phyloP scores from a whole-genome alignment of 2,797 vertebrate species.

The Oreonectes daqikongensis region DNA sequence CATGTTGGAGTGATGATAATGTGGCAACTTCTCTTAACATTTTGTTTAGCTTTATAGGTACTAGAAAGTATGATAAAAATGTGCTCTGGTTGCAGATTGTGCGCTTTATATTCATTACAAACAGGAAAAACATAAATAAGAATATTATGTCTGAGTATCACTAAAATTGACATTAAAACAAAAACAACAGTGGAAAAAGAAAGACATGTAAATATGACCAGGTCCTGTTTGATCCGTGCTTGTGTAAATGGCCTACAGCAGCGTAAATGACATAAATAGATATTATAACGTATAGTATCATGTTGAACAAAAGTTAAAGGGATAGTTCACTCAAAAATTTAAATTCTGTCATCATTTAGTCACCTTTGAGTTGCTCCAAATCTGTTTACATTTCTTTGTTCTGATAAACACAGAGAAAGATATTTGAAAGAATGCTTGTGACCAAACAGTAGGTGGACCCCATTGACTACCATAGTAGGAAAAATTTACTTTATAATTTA shows the following conservation, averaged over 20 bases:
- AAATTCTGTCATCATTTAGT: no score
- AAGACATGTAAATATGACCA: not conserved
- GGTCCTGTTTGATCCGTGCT: constrained; percentile 8
- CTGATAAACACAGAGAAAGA: no score
- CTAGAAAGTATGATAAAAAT: not conserved
- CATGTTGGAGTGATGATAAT: not conserved
- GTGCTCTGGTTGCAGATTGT: constrained; percentile 20
- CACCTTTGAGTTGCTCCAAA: no score
- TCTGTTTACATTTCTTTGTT: no score
- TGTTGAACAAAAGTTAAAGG: not conserved
- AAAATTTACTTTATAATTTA: no score
- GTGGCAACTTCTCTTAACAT: not conserved
- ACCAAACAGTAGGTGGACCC: no score
- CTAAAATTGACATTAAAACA: constrained; percentile 9
- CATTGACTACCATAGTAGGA: no score
- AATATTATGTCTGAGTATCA: constrained; percentile 34
- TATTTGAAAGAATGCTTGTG: no score
- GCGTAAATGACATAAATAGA: constrained; percentile 14
- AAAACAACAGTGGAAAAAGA: not conserved
- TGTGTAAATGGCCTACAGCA: not conserved
- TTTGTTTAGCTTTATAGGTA: not conserved
- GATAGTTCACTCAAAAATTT: no score
- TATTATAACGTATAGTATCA: constrained; percentile 17
- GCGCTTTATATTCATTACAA: constrained; percentile 19
- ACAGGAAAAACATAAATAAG: constrained; percentile 34